Evolutionary conservation across 2,888 invertebrate species (phyloP).

Genomic region (Stramonita haemastoma): DNA sequence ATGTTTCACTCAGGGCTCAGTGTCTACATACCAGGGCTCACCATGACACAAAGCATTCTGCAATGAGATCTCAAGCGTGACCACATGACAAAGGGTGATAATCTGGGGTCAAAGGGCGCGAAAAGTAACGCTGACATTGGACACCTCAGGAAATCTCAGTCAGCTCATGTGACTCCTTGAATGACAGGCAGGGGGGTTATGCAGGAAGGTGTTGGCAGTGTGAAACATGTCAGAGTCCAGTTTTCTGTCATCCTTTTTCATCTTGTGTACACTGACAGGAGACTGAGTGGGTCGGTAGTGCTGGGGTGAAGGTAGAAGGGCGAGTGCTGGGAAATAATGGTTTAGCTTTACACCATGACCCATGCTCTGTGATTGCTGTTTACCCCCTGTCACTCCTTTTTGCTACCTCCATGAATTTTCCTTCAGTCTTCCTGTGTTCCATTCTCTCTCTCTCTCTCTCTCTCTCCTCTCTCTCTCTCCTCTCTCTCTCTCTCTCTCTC

Average conservation of each 20-base stretch:
- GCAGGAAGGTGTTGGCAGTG: neutral
- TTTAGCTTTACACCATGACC: neutral
- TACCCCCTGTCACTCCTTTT: neutral
- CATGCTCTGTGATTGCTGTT: neutral
- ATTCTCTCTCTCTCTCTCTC: too few relatives aligned
- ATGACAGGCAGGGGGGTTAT: neutral
- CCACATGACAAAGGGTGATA: neutral
- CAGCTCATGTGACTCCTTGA: neutral
- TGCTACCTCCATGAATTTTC: too few relatives aligned
- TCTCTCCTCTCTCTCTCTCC: neutral
- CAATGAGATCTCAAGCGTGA: neutral
- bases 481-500: too few relatives aligned
- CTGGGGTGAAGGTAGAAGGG: neutral
- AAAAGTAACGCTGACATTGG: slow-evolving; percentile 9
- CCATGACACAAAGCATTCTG: neutral
- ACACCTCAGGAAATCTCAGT: neutral
- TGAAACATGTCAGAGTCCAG: neutral
- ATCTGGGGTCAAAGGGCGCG: neutral
- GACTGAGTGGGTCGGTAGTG: neutral
- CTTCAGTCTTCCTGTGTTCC: too few relatives aligned
- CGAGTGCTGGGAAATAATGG: neutral
- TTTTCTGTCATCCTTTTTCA: neutral
- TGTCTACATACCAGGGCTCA: neutral
- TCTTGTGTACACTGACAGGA: neutral
- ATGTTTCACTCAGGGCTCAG: neutral